Conservation (phyloP, 1,140 invertebrate species). For the Leptinotarsa texana region DNA sequence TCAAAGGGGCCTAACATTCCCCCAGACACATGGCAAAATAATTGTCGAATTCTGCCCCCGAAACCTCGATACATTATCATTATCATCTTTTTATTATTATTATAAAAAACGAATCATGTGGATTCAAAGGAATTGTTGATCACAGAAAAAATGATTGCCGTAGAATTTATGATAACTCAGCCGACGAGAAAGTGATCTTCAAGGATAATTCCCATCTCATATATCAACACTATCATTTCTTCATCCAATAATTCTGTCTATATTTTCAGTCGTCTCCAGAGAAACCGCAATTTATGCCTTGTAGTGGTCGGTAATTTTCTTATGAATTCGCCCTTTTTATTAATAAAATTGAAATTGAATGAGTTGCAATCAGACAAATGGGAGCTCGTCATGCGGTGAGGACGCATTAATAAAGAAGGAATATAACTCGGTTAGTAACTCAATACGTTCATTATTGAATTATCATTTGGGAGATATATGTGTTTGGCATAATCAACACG, state of each 20-base stretch:
- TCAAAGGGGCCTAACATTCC: no score
- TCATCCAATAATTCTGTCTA: neutral
- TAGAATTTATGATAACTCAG: no score
- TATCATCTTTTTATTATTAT: no score
- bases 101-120: no score
- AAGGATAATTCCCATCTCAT: no score
- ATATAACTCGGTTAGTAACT: neutral
- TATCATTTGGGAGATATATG: neutral
- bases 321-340: slow-evolving; percentile 1
- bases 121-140: no score
- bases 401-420: neutral
- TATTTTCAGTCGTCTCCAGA: neutral
- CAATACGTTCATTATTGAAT: slow-evolving; percentile 1
- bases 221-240: neutral
- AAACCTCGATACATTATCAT: no score
- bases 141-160: no score
- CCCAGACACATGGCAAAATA: no score
- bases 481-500: neutral
- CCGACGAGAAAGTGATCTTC: no score
- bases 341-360: slow-evolving; percentile 9
- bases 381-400: neutral
- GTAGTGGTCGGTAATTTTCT: neutral
- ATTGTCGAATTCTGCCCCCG: no score
- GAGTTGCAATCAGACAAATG: neutral
- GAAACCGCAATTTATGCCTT: slow-evolving; percentile 1